phyloP scores from a whole-genome alignment of 2,888 invertebrate genomes.

The Acleris literana region DNA sequence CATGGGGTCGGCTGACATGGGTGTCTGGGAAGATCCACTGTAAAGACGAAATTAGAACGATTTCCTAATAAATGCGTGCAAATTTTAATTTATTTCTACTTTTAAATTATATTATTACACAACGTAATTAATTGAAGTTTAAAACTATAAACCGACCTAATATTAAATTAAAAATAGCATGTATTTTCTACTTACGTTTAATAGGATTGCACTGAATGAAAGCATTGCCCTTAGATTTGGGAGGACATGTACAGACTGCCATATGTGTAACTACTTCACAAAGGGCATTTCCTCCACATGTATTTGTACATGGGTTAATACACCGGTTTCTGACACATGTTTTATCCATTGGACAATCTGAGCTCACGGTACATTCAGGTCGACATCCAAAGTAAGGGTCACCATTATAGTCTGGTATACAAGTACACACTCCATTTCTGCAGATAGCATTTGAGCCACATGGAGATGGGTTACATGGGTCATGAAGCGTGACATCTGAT shows the following conservation, averaged over 20 bases:
- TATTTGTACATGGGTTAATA: slow-evolving; percentile 88
- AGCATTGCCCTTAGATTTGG: slow-evolving; percentile 88
- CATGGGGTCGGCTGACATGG: slow-evolving; percentile 86
- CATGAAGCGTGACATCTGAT: slow-evolving; percentile 61
- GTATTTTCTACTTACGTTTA: slow-evolving; percentile 65
- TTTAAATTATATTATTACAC: too few species aligned
- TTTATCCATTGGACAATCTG: slow-evolving; percentile 87
- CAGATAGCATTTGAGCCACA: slow-evolving; percentile 86
- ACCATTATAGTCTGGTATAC: slow-evolving; percentile 84
- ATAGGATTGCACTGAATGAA: slow-evolving; percentile 86
- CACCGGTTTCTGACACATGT: slow-evolving; percentile 89
- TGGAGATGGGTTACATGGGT: slow-evolving; percentile 86
- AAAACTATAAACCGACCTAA: background rate
- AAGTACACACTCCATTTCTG: slow-evolving; percentile 84
- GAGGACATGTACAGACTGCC: slow-evolving; percentile 90
- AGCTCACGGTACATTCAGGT: slow-evolving; percentile 89
- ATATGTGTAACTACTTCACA: slow-evolving; percentile 90
- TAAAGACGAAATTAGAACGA: slow-evolving; percentile 38
- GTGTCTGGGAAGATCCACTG: slow-evolving; percentile 69
- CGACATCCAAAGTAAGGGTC: slow-evolving; percentile 88
- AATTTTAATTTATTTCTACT: too few species aligned
- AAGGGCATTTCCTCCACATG: slow-evolving; percentile 89
- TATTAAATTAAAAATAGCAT: background rate
- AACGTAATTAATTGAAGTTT: background rate
- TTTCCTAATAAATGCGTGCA: too few species aligned